These are phyloP conservation scores for Unio delphinus DNA, from an alignment of 2,888 invertebrate species.

Conservation along the genomic window DNA sequence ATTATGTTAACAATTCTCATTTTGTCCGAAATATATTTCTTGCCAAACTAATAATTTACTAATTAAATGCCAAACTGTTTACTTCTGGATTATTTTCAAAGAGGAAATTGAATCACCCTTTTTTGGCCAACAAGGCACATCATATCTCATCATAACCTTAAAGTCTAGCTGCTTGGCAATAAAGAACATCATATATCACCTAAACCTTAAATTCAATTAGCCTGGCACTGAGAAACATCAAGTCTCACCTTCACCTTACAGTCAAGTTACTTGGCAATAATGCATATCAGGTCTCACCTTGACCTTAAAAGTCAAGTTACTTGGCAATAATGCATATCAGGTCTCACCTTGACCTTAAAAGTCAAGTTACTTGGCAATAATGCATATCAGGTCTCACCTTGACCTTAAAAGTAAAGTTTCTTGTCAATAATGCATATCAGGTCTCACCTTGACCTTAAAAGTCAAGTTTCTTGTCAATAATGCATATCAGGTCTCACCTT, in stretches of 20 bases:
- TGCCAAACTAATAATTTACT: too few species aligned
- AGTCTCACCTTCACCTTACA: not conserved
- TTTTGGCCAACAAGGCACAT: not conserved
- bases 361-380: not conserved
- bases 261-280: not conserved
- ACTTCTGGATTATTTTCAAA: too few species aligned
- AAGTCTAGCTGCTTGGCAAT: constrained; percentile 77
- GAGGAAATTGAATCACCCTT: too few species aligned
- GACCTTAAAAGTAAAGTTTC: constrained; percentile 3
- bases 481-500: constrained; percentile 81
- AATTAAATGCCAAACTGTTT: too few species aligned
- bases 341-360: constrained; percentile 70
- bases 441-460: constrained; percentile 76
- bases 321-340: constrained; percentile 81
- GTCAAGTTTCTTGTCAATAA: constrained; percentile 73
- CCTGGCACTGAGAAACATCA: not conserved
- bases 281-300: constrained; percentile 36
- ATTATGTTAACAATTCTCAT: too few species aligned
- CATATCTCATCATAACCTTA: constrained; percentile 56
- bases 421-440: not conserved
- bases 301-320: constrained; percentile 77
- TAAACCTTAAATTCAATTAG: too few species aligned
- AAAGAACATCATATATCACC: constrained; percentile 82
- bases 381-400: not conserved
- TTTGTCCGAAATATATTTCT: too few species aligned